These are phyloP conservation scores for Beaufortia kweichowensis DNA, from an alignment of 2,113 vertebrate species.

Conservation along the genomic window DNA sequence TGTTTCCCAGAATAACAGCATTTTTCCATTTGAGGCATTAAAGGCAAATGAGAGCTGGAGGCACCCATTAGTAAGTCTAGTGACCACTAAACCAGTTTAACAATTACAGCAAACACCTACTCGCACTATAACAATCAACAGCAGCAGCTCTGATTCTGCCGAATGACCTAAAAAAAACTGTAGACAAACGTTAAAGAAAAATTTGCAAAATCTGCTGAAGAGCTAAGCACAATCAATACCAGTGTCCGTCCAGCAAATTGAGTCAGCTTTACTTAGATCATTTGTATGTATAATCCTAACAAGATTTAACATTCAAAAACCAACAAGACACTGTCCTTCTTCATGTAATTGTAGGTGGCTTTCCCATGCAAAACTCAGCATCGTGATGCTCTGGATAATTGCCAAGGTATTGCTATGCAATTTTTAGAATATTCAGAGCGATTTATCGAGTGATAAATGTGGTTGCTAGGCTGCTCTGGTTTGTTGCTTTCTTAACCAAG, in stretches of 20 bases:
- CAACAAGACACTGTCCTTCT: neutral
- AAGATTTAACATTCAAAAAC: constrained; percentile 15
- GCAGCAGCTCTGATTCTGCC: constrained; percentile 8
- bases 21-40: constrained; percentile 5
- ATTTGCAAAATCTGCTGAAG: constrained; percentile 14
- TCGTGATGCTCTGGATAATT: no score
- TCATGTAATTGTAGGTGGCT: neutral
- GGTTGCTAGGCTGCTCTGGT: no score
- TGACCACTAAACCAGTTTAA: constrained; percentile 18
- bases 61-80: constrained; percentile 1
- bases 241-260: neutral
- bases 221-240: constrained; percentile 13
- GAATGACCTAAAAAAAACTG: neutral
- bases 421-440: no score
- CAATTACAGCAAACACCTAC: constrained; percentile 31
- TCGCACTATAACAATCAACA: constrained; percentile 19
- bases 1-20: neutral
- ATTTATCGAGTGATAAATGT: no score
- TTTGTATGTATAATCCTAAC: constrained; percentile 16
- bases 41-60: constrained; percentile 15
- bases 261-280: constrained; percentile 11
- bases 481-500: no score
- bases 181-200: constrained; percentile 26
- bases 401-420: no score
- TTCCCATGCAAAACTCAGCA: no score